Evolutionary conservation across 2,888 invertebrate genomes (phyloP).

Genomic region (Acleris laterana): DNA sequence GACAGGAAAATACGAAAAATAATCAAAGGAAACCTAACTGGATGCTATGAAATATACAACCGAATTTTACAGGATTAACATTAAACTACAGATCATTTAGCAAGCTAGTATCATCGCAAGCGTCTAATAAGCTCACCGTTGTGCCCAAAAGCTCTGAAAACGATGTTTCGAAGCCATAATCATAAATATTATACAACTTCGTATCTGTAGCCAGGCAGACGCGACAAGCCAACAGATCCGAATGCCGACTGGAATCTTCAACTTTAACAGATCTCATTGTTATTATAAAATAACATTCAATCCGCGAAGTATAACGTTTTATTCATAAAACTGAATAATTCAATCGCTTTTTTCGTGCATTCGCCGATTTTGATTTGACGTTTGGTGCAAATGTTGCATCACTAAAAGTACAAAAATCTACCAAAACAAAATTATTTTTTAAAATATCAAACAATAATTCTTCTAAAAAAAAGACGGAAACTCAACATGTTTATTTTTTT

Average conservation of each 20-base stretch:
- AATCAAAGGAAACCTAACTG: no score
- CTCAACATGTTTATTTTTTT: no score
- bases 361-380: not conserved
- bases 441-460: no score
- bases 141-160: conserved; percentile 29
- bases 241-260: conserved; percentile 7
- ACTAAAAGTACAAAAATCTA: no score
- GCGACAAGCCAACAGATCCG: conserved; percentile 24
- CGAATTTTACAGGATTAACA: not conserved
- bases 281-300: not conserved
- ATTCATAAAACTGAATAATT: conserved; percentile 18
- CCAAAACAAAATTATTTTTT: no score
- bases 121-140: conserved; percentile 10
- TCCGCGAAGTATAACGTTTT: not conserved
- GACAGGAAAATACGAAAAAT: no score
- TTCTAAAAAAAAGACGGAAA: no score
- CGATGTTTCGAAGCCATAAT: conserved; percentile 6
- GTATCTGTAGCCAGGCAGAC: conserved; percentile 27
- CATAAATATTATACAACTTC: conserved; percentile 29
- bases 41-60: not conserved
- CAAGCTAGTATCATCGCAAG: not conserved
- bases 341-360: not conserved
- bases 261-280: conserved; percentile 17
- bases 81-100: not conserved
- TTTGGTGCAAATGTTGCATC: no score